Conservation (phyloP, 2,888 invertebrate species). For the Cantharis nigra region DNA sequence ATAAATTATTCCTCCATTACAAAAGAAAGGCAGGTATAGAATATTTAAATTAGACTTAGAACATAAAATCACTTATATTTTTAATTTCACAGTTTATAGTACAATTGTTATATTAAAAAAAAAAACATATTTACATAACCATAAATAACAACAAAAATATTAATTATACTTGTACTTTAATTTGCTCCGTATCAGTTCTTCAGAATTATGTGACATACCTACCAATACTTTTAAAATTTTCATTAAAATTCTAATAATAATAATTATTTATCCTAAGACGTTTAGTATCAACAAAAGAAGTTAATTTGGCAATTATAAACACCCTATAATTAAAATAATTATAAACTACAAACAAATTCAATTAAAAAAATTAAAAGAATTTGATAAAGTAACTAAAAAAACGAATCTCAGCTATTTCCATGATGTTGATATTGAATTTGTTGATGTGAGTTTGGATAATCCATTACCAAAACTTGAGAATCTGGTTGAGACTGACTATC, state of each 20-base stretch:
- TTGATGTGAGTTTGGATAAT: constrained; percentile 50
- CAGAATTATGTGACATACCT: constrained; percentile 8
- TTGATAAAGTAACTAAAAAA: constrained; percentile 18
- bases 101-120: constrained; percentile 10
- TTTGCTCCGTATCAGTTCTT: constrained; percentile 29
- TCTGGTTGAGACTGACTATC: constrained; percentile 52
- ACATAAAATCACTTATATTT: constrained; percentile 18
- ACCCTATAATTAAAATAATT: neutral
- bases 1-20: no score
- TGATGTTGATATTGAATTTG: constrained; percentile 53
- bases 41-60: constrained; percentile 10
- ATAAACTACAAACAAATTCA: constrained; percentile 7
- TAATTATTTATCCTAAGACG: constrained; percentile 10
- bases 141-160: constrained; percentile 15
- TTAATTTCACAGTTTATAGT: constrained; percentile 25
- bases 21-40: neutral
- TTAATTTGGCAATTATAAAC: neutral
- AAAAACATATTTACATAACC: constrained; percentile 16
- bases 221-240: neutral
- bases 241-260: constrained; percentile 5
- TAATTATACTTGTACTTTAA: constrained; percentile 24
- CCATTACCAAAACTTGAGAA: constrained; percentile 48
- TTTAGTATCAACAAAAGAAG: neutral
- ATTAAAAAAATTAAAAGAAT: constrained; percentile 5
- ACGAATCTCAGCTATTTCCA: constrained; percentile 49